These are phyloP conservation scores for Caenorhabditis brenneri DNA, from an alignment of 1,140 invertebrate species.

Conservation along the genomic window DNA sequence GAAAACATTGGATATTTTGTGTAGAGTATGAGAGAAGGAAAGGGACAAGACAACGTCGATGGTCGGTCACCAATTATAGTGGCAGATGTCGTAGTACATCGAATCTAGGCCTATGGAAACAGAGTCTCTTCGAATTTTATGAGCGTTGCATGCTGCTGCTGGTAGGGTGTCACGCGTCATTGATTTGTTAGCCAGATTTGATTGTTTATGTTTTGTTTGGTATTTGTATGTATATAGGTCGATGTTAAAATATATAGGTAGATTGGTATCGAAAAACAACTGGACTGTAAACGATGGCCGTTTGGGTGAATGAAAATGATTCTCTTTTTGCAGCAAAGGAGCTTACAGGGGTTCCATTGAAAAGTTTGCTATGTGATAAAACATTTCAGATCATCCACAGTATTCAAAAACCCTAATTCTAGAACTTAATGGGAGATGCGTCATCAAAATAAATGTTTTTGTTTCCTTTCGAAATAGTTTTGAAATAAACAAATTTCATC, in stretches of 20 bases:
- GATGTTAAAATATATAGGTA: background rate
- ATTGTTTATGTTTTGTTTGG: constrained; percentile 29
- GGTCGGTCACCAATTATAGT: constrained; percentile 39
- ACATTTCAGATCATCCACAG: no score
- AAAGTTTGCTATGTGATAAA: no score
- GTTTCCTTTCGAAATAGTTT: no score
- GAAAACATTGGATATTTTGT: background rate
- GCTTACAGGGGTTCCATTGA: no score
- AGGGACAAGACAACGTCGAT: background rate
- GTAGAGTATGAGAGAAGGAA: constrained; percentile 13
- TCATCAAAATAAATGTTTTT: no score
- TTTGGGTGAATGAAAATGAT: background rate
- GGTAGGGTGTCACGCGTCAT: constrained; percentile 23
- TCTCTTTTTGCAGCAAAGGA: no score
- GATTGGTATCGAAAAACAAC: background rate
- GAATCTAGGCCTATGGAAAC: constrained; percentile 10
- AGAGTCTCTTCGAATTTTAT: constrained; percentile 7
- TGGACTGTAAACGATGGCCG: background rate
- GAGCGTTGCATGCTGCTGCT: background rate
- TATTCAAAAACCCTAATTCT: no score
- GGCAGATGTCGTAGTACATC: constrained; percentile 38
- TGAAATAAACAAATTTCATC: no score
- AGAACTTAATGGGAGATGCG: no score
- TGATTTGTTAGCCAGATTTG: constrained; percentile 39
- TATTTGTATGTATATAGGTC: background rate